Evolutionary conservation across 2,888 invertebrate species (phyloP), one percentile per base, ranked within the genome.

Genomic region (Lasioglossum lativentre): DNA sequence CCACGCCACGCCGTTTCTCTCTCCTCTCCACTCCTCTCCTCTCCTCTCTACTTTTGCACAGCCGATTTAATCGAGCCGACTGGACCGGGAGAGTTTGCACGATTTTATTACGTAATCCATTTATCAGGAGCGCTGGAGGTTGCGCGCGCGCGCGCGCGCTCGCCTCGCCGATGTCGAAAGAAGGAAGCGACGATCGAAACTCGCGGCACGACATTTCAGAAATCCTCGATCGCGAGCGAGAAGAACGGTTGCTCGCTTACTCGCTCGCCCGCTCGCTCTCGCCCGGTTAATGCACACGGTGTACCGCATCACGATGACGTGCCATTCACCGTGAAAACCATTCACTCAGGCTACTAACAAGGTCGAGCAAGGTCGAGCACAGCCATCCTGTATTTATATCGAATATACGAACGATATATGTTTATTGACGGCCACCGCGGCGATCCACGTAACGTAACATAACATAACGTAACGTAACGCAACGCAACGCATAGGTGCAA

Each of bases 251-350:
- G 16, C 19, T 19, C 75, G 16, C 40, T 10, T 42, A 12, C 68
- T 34, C 38, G 63, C 38, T 27, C 12, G 38, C 56, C 12, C 38
- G 34, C 56, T 3, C n/a, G 59, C 63, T 63, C 63, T 68, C 66
- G 66, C 30, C 47, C 19, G 77, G 77, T 70, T 70, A 78, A 56
- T 52, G 68, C 63, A 63, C 78, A 77, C 34, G 27, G 75, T 72
- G 76, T 78, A 75, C 76, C 72, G 70, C 75, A 80, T 85, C 89
- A 89, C 86, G 87, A 86, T 89, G 88, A 90, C 88, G 87, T 91
- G 92, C 92, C 90, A 90, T 92, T 92, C 91, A 91, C 92, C 91
- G 92, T 90, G 91, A 92, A 92, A 92, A 92, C 88, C 89, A 90
- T 89, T 90, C 91, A 89, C 89, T 91, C 90, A 87, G 87, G 86